A percentile compares a stretch with the other conserved stretches of the same genome.
phyloP scores from a whole-genome alignment of 2,888 invertebrate species.

The Oegoconia quadripuncta region DNA sequence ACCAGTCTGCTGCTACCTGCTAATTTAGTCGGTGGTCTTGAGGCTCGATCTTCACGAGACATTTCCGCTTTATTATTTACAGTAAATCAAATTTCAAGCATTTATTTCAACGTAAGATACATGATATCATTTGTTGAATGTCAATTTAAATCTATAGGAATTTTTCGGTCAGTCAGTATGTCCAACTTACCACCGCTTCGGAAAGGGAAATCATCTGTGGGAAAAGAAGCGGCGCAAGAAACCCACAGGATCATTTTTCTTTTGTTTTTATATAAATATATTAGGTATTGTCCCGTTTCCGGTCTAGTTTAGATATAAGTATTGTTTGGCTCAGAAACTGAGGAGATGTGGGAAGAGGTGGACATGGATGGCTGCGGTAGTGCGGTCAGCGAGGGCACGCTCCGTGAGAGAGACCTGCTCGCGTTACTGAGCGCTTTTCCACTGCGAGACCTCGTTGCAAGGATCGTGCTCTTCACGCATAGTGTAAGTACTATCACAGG shows the following conservation, averaged over 20 bases:
- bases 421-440: conserved; percentile 49
- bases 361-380: conserved; percentile 46
- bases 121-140: too few relatives aligned
- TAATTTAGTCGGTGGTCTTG: not conserved
- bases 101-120: too few relatives aligned
- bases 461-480: conserved; percentile 43
- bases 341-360: conserved; percentile 63
- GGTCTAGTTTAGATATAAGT: too few relatives aligned
- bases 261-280: too few relatives aligned
- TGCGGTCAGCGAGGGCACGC: conserved; percentile 52
- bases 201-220: too few relatives aligned
- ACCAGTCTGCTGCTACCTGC: not conserved
- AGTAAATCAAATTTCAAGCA: not conserved
- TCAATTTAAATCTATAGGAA: too few relatives aligned
- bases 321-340: conserved; percentile 31
- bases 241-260: too few relatives aligned
- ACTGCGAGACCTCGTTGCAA: conserved; percentile 43
- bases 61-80: not conserved
- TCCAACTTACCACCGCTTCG: too few relatives aligned
- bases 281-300: too few relatives aligned
- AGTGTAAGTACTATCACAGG: conserved; percentile 32
- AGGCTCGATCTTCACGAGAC: not conserved
- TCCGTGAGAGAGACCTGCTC: conserved; percentile 59
- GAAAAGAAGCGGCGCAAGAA: too few relatives aligned
- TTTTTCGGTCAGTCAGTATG: too few relatives aligned